A percentile compares a stretch with the other conserved stretches of the same genome.
Conservation (phyloP, 1,140 invertebrate species). For the Trinorchestia longiramus region DNA sequence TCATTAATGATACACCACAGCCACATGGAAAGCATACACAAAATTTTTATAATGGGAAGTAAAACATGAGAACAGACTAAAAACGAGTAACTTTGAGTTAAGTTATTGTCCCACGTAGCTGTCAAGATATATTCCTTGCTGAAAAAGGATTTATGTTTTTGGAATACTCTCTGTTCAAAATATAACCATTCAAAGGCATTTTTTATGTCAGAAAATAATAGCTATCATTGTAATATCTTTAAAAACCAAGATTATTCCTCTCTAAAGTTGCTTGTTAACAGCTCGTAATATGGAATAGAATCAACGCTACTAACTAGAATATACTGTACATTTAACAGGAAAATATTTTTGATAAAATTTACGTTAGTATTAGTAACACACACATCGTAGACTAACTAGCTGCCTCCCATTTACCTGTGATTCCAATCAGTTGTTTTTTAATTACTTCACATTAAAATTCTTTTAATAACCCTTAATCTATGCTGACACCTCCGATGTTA, state of each 20-base stretch:
- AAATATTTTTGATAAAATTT: background rate
- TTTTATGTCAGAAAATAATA: no score
- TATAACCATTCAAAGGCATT: no score
- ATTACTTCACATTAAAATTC: background rate
- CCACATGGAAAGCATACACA: no score
- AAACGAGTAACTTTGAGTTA: no score
- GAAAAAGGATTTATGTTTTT: no score
- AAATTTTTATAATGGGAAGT: no score
- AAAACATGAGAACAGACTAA: no score
- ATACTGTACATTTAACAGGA: background rate
- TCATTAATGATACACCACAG: no score
- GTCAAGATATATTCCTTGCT: no score
- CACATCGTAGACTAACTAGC: background rate
- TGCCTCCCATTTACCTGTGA: background rate
- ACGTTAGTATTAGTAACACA: background rate
- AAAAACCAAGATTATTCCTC: background rate
- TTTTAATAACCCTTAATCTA: background rate
- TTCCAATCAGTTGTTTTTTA: background rate
- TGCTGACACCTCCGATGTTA: background rate
- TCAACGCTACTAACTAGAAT: background rate
- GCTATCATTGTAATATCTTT: background rate
- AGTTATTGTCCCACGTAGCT: no score
- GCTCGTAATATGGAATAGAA: background rate
- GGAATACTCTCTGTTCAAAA: no score
- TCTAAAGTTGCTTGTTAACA: background rate